phyloP scores from a whole-genome alignment of 2,797 vertebrate species.

The Erethizon dorsatum region DNA sequence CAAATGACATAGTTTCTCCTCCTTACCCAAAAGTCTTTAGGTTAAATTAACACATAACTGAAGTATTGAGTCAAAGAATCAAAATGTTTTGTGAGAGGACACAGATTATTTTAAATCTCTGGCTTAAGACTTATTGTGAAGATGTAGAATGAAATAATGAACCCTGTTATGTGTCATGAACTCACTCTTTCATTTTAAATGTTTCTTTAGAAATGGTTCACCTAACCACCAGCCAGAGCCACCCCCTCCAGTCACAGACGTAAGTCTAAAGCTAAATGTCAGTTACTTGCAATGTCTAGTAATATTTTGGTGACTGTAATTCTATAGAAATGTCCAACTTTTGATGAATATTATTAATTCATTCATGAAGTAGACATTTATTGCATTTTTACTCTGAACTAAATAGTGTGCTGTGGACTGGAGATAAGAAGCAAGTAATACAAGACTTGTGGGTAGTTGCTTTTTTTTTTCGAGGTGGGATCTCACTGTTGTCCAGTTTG shows the following conservation, averaged over 20 bases:
- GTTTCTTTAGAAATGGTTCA: slow-evolving; percentile 94
- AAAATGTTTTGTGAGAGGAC: slow-evolving; percentile 31
- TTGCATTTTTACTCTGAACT: slow-evolving; percentile 25
- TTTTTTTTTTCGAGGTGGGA: background rate
- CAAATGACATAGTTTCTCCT: slow-evolving; percentile 18
- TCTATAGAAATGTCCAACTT: slow-evolving; percentile 15
- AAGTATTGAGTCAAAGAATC: slow-evolving; percentile 14
- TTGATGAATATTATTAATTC: background rate
- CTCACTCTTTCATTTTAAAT: slow-evolving; percentile 77
- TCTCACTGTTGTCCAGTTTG: background rate
- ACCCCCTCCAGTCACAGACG: slow-evolving; percentile 93
- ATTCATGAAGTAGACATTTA: slow-evolving; percentile 26
- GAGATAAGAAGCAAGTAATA: background rate
- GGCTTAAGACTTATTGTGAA: background rate
- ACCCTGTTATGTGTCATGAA: background rate
- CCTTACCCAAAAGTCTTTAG: background rate
- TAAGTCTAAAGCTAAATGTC: slow-evolving; percentile 90
- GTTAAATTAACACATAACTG: slow-evolving; percentile 30
- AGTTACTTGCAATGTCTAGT: slow-evolving; percentile 44
- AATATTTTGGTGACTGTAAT: slow-evolving; percentile 51
- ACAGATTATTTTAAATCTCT: slow-evolving; percentile 54
- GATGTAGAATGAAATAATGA: slow-evolving; percentile 22
- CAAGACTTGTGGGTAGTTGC: background rate
- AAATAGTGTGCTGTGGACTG: background rate
- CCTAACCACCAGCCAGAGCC: slow-evolving; percentile 97